These are phyloP conservation scores for Rhynchotus rufescens DNA, from an alignment of 2,797 vertebrate genomes.

Conservation along the genomic window DNA sequence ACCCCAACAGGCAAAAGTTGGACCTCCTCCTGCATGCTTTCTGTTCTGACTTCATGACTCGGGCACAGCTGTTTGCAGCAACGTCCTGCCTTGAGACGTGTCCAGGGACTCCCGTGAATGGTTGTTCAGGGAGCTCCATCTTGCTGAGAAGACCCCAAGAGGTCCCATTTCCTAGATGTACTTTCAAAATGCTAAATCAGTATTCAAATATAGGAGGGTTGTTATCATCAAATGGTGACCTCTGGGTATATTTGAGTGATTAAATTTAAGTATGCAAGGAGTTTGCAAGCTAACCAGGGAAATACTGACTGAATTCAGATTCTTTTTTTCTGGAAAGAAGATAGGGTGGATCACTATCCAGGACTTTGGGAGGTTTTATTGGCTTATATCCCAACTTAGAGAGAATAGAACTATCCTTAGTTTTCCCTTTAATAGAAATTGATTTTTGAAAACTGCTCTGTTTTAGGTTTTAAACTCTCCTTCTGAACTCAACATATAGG, in stretches of 20 bases:
- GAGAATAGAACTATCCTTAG: neutral
- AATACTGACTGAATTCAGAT: neutral
- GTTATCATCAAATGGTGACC: neutral
- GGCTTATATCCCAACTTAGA: neutral
- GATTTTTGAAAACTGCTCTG: neutral
- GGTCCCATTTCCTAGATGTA: neutral
- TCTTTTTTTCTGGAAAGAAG: neutral
- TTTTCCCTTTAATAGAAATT: neutral
- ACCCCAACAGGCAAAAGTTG: neutral
- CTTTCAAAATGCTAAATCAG: neutral
- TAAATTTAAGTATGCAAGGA: neutral
- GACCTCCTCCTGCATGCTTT: neutral
- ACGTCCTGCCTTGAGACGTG: fast-evolving
- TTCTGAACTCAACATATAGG: neutral
- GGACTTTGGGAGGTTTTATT: neutral
- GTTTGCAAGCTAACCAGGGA: neutral
- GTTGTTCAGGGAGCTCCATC: neutral
- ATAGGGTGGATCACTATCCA: neutral
- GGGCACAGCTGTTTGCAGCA: neutral
- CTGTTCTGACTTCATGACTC: neutral
- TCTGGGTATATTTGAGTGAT: neutral
- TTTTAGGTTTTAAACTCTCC: neutral
- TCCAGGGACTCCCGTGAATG: neutral
- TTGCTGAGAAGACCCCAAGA: neutral
- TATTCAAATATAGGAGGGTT: neutral